Base-by-base conservation (phyloP, 2,113 vertebrate genomes). In the Chunga burmeisteri region DNA sequence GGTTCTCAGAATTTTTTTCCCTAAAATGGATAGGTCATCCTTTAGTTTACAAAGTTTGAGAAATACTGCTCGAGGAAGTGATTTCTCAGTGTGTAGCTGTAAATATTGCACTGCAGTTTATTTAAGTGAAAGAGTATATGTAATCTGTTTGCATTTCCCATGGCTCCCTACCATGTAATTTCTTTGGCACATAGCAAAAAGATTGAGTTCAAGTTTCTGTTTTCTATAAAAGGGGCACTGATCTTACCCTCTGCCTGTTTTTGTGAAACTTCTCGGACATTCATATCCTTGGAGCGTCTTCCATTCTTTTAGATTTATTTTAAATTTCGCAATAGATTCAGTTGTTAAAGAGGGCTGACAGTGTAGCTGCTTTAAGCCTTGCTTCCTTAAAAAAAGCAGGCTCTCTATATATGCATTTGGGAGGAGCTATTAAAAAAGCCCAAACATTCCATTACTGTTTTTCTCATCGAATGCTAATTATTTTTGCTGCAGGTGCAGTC, bases 401-500 rank as follows among this genome's bases (percentile, higher is more conserved):
- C 10, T 80, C 7, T 49, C 1, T 55, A 4, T 21, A 5, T n/a
- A 15, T 42, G n/a, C 32, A 7, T 81, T 88, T 81, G 53, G 30
- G 29, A 93, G 32, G 49, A 61, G 29, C 53, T 85, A 7, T 47
- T 78, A 2, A 62, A 63, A 84, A 72, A 75, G 10, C 32, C 52
- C 30, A 58, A 36, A 55, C 7, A 9, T 86, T 86, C 47, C 47
- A 12, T 63, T 63, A 20, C 82, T 71, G 26, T 34, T 96, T 67
- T 91, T 46, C 49, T 88, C 47, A 70, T 2, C 18, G 26, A 68
- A 47, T 73, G 7, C 20, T 29, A 13, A 19, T 67, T 96, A 16
- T 73, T 96, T 87, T 78, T 95, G 27, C 70, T 94, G 38, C 98
- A 99, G 99, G 99, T 82, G 99, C 98, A 12, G 63, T 99, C 96